A percentile compares a stretch with the other conserved stretches of the same genome.
Conservation (phyloP, 2,113 vertebrate genomes). For the Strix aluco region DNA sequence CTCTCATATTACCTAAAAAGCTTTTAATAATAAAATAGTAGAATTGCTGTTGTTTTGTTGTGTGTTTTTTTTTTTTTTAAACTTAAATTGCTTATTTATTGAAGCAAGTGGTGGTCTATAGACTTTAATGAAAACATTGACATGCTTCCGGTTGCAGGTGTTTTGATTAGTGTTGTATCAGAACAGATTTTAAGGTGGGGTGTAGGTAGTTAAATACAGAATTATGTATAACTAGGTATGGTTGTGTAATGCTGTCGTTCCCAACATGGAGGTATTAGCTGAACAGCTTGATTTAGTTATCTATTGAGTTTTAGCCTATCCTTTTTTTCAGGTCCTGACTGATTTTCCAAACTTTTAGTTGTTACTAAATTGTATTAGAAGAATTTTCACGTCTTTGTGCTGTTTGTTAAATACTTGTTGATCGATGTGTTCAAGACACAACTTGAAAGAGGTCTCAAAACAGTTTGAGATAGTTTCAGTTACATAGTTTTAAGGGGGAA, state of each 20-base stretch:
- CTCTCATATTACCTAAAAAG: background rate
- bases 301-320: accelerated
- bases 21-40: background rate
- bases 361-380: background rate
- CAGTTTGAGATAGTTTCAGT: background rate
- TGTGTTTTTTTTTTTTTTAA: background rate
- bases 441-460: background rate
- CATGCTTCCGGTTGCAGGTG: background rate
- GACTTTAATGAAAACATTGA: background rate
- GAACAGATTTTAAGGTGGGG: background rate
- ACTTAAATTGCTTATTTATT: background rate
- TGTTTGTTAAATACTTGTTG: background rate
- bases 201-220: background rate
- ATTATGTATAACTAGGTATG: accelerated
- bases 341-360: background rate
- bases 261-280: background rate
- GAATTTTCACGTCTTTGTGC: background rate
- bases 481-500: background rate
- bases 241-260: background rate
- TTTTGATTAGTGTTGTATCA: background rate
- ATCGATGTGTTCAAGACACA: background rate
- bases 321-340: background rate
- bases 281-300: background rate
- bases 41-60: background rate
- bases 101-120: background rate